Evolutionary conservation across 2,888 invertebrate species (phyloP).

Genomic region (Syrphus vitripennis): DNA sequence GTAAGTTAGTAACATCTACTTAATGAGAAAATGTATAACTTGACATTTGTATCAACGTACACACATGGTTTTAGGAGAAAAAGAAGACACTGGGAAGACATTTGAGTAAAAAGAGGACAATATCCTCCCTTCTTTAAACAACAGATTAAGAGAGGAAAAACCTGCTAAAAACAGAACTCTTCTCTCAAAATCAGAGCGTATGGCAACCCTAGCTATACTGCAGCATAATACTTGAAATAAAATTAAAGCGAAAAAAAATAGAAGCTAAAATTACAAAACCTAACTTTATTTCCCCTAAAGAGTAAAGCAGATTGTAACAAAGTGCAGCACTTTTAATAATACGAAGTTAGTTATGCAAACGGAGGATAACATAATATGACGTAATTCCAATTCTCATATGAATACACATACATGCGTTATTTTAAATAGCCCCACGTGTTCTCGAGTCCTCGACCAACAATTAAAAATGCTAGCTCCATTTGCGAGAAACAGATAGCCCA

Average conservation of each 20-base stretch:
- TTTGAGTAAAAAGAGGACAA: too few species aligned
- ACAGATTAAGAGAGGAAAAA: too few species aligned
- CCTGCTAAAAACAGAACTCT: too few species aligned
- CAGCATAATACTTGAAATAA: neutral
- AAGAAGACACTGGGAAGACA: too few species aligned
- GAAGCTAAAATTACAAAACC: neutral
- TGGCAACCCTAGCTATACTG: too few species aligned
- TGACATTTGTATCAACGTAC: too few species aligned
- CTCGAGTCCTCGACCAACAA: neutral
- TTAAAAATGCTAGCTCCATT: neutral
- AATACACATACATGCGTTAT: neutral
- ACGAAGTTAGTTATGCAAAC: neutral
- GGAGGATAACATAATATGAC: constrained; percentile 5
- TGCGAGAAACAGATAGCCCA: neutral
- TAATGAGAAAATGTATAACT: too few species aligned
- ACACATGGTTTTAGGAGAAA: too few species aligned
- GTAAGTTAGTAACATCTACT: too few species aligned
- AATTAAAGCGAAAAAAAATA: neutral
- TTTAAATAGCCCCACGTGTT: neutral
- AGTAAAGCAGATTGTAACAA: neutral
- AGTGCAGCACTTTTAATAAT: neutral
- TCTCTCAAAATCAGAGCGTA: too few species aligned
- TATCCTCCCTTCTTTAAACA: too few species aligned
- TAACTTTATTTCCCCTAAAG: neutral
- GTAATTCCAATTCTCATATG: neutral